Base-by-base conservation (phyloP, 2,113 vertebrate species). In the Halcyon senegalensis region DNA sequence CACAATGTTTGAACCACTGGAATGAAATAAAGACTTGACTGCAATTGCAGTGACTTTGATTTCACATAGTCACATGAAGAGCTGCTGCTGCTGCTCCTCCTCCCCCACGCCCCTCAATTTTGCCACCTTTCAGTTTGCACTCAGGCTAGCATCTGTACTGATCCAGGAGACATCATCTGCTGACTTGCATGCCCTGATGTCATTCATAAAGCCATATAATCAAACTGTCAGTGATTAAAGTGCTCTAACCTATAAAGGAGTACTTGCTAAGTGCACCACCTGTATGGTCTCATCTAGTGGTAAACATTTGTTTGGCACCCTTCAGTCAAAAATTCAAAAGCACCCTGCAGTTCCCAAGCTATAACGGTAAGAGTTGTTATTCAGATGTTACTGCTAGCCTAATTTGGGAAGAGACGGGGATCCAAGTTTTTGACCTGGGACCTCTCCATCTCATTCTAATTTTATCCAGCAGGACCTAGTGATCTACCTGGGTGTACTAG, bases 261-360 rank as follows among this genome's bases (percentile, higher is more conserved):
- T 55, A 33, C 59, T 64, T 70, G 11, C 24, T 20, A 84, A 31
- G 15, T 20, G 35, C 6, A 86, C 16, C 30, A 72, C 33, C 68
- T 75, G 51, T 14, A 44, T 5, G 31, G 4, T 25, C 31, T 44
- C 27, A 64, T 48, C 43, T 68, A 93, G 60, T 7, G 69, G 60
- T 50, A 85, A 81, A 14, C 46, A 70, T 16, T 25, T 37, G 13
- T 46, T 78, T 39, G 77, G 30, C 33, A 92, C 8, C 5, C 25
- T 69, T 60, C 53, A 80, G 44, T 37, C 53, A 78, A 86, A 90
- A 93, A 84, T 51, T 67, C 64, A 50, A 76, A 69, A 83, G 33
- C 53, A 74, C 16, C 41, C 48, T 73, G 44, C 24, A 50, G 55
- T 12, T 85, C 31, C 51, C 4, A 6, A 85, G 59, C 48, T 41